These are phyloP conservation scores for Lasiurus borealis DNA, from an alignment of 2,113 vertebrate species.

Conservation along the genomic window DNA sequence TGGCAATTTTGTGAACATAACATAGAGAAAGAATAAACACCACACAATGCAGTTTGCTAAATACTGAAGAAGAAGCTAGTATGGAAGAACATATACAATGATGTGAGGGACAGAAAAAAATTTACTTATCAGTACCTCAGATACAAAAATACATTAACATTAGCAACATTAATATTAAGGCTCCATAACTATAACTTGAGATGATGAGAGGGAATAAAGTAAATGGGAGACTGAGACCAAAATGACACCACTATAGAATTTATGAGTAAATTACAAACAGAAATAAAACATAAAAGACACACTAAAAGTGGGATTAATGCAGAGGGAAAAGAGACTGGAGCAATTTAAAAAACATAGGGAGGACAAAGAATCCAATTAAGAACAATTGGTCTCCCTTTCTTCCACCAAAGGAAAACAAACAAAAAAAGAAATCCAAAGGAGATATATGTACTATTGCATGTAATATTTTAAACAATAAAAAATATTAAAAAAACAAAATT, in stretches of 20 bases:
- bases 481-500: neutral
- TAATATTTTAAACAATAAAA: too few species aligned
- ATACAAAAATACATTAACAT: neutral
- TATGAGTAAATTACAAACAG: neutral
- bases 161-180: neutral
- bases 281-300: neutral
- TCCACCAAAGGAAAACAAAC: neutral
- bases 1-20: neutral
- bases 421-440: neutral
- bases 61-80: neutral
- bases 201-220: neutral
- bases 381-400: neutral
- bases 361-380: neutral
- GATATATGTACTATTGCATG: too few species aligned
- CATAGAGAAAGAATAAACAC: neutral
- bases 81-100: neutral
- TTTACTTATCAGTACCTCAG: neutral
- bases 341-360: neutral
- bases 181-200: neutral
- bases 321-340: neutral
- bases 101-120: neutral
- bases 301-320: neutral
- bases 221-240: neutral
- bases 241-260: neutral
- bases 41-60: neutral